Conservation (phyloP, 2,888 invertebrate species). For the Helobdella robusta region DNA sequence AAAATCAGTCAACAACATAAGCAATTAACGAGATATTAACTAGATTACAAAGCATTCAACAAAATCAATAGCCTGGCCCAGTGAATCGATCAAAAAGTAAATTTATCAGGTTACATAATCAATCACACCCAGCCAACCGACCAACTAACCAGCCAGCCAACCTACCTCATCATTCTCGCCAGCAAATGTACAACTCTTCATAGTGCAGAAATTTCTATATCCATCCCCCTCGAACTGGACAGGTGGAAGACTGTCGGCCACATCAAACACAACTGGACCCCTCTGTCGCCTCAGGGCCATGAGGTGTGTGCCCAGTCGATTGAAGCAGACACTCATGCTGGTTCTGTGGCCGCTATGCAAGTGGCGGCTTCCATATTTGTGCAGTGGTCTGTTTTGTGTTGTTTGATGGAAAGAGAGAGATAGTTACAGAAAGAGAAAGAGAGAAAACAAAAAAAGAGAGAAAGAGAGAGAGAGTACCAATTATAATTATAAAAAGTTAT, state of each 20-base stretch:
- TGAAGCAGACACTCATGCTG: slow-evolving; percentile 69
- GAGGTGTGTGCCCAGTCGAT: slow-evolving; percentile 65
- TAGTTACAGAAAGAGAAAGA: no score
- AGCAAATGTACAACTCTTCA: slow-evolving; percentile 91
- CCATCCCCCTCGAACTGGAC: slow-evolving; percentile 69
- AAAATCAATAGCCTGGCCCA: no score
- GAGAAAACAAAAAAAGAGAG: no score
- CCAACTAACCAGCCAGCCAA: not conserved
- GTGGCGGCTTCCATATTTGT: slow-evolving; percentile 43
- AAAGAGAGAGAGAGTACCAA: not conserved
- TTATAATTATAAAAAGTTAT: not conserved
- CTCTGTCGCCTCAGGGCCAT: slow-evolving; percentile 68
- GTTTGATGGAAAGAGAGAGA: slow-evolving; percentile 7
- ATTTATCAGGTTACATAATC: no score
- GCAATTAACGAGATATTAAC: not conserved
- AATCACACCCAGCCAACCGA: no score
- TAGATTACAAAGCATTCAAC: no score
- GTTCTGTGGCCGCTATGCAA: slow-evolving; percentile 38
- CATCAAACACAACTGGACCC: slow-evolving; percentile 64
- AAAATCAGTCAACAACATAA: slow-evolving; percentile 30
- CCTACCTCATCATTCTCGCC: slow-evolving; percentile 63
- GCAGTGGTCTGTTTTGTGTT: slow-evolving; percentile 41
- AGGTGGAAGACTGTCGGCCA: slow-evolving; percentile 59
- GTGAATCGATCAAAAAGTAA: no score
- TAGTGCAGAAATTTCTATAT: slow-evolving; percentile 89